Conservation (phyloP, 2,797 vertebrate genomes). For the Naso thynnoides region DNA sequence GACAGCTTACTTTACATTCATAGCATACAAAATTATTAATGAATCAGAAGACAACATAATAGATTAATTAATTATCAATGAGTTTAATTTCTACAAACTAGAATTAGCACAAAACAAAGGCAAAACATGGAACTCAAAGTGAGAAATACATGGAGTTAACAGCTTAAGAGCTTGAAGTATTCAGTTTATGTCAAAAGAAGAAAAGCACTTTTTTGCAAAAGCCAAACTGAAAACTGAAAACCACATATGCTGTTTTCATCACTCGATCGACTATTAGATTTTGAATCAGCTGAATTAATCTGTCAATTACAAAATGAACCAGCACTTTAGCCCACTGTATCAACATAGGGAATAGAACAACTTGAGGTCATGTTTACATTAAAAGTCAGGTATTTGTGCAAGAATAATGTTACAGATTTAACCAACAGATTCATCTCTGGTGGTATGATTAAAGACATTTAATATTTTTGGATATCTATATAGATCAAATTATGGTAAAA, state of each 20-base stretch:
- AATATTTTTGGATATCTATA: not conserved
- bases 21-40: no score
- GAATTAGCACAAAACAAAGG: not conserved
- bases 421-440: not conserved
- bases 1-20: not conserved
- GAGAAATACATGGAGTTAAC: not conserved
- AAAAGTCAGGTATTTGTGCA: slow-evolving; percentile 30
- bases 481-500: not conserved
- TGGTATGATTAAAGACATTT: not conserved
- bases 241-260: not conserved
- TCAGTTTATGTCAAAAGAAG: not conserved
- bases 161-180: not conserved
- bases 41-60: no score
- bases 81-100: not conserved
- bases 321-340: slow-evolving; percentile 12
- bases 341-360: slow-evolving; percentile 26
- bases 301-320: not conserved
- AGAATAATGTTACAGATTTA: slow-evolving; percentile 27
- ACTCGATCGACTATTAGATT: not conserved
- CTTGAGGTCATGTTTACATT: slow-evolving; percentile 19
- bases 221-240: not conserved
- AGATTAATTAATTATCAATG: not conserved
- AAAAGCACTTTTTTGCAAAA: not conserved
- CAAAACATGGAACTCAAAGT: not conserved
- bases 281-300: not conserved